A percentile compares a stretch with the other conserved stretches of the same genome.
phyloP scores from a whole-genome alignment of 1,140 invertebrate species.

The Nasonia vitripennis region DNA sequence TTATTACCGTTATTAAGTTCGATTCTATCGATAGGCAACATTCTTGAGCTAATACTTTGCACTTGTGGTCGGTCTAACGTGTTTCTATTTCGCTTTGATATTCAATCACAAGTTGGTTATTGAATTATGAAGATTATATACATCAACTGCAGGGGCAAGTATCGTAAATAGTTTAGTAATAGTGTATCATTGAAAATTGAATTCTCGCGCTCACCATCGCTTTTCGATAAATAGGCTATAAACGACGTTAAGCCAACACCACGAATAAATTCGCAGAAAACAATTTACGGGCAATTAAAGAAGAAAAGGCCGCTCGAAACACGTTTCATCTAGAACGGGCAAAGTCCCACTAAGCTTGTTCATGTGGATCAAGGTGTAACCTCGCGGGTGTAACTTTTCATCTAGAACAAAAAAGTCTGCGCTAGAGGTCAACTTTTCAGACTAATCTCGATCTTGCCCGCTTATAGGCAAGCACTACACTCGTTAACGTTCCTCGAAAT shows the following conservation, averaged over 20 bases:
- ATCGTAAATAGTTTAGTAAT: background rate
- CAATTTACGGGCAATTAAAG: background rate
- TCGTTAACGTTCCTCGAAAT: too few species aligned
- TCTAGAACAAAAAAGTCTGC: background rate
- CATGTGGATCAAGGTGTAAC: conserved; percentile 7
- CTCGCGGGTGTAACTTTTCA: conserved; percentile 14
- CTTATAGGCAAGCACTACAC: background rate
- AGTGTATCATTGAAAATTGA: background rate
- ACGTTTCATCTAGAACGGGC: background rate
- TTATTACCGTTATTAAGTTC: background rate
- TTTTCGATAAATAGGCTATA: background rate
- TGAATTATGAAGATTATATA: background rate
- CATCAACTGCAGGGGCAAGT: background rate
- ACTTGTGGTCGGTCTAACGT: background rate
- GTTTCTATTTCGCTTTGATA: background rate
- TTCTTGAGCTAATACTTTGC: background rate
- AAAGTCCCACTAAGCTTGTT: background rate
- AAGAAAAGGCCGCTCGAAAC: background rate
- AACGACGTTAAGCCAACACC: too few species aligned
- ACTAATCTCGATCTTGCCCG: background rate
- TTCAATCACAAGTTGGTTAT: background rate
- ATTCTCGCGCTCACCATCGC: too few species aligned
- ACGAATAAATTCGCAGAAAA: background rate
- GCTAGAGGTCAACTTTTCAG: background rate
- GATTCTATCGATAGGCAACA: background rate